phyloP scores from a whole-genome alignment of 1,140 invertebrate genomes.

The Drosophila carrolli region DNA sequence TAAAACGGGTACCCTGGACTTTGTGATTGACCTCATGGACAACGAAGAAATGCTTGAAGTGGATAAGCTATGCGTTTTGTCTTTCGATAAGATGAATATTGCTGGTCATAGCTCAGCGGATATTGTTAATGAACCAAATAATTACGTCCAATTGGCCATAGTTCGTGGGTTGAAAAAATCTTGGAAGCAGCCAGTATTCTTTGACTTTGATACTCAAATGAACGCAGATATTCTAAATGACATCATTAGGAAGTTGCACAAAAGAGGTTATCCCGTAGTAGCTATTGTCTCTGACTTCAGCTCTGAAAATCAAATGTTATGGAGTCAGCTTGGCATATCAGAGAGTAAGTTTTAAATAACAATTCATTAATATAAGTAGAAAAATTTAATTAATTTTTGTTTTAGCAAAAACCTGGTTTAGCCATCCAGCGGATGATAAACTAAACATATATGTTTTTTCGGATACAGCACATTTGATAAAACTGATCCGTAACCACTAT shows the following conservation, averaged over 20 bases:
- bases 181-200: constrained; percentile 36
- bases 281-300: constrained; percentile 13
- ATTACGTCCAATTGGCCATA: constrained; percentile 25
- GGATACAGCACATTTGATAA: constrained; percentile 10
- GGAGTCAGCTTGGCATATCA: constrained; percentile 29
- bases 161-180: constrained; percentile 31
- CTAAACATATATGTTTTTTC: constrained; percentile 14
- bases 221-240: background rate
- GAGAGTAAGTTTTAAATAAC: constrained; percentile 2
- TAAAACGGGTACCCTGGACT: background rate
- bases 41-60: background rate
- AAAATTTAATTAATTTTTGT: background rate
- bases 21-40: background rate
- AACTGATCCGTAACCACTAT: constrained; percentile 7
- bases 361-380: background rate
- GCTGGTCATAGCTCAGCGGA: constrained; percentile 7
- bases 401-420: constrained; percentile 20
- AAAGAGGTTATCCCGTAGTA: background rate
- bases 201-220: no score
- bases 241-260: background rate
- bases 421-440: constrained; percentile 9
- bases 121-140: constrained; percentile 8
- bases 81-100: constrained; percentile 40
- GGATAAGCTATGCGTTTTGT: constrained; percentile 36
- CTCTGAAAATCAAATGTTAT: constrained; percentile 16